Base-by-base conservation (phyloP, 35 echinoderm and acorn worm species). In the Heliocidaris tuberculata region DNA sequence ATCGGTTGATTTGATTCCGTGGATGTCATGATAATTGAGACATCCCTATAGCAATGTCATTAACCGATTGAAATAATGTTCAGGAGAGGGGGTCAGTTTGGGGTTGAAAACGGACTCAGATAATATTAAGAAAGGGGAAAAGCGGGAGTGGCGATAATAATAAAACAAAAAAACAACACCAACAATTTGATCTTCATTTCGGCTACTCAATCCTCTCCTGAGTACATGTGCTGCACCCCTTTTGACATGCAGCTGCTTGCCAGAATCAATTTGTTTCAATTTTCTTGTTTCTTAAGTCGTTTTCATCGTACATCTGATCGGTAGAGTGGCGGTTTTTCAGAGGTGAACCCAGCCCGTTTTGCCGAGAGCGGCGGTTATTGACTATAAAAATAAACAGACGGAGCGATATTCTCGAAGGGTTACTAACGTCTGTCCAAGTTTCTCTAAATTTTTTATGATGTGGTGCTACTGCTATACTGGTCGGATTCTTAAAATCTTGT, bases 201-300 rank as follows among this genome's bases (percentile, higher is more conserved):
- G 19, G 65, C 52, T 56, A 56, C 11, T 15, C 52, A 12, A 56
- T 2, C 65, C 21, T 78, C 65, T n/a, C 27, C 7, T 0, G 65
- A 78, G 65, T 27, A 78, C 65, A 78, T 78, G 65, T 78, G 65
- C 21, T 78, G 21, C 27, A n/a, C 65, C 21, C 65, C 4, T 7
- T 42, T 24, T 78, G 65, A 78, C 65, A 78, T 19, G 27, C 65
- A 78, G 65, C 65, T 78, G 65, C 65, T 78, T n/a, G 21, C 6
- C 6, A 78, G 65, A 78, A 78, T 78, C 65, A 78, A 78, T 78
- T 78, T 78, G 65, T 78, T 78, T 78, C 65, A 78, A 78, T 78
- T 78, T 78, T 78, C 65, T 78, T 78, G 65, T 78, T 78, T 78
- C 65, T 78, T n/a, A 19, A n/a, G 65, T 78, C 65, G 65, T 78